Conservation (phyloP, 2,797 vertebrate species). For the Champsocephalus esox region DNA sequence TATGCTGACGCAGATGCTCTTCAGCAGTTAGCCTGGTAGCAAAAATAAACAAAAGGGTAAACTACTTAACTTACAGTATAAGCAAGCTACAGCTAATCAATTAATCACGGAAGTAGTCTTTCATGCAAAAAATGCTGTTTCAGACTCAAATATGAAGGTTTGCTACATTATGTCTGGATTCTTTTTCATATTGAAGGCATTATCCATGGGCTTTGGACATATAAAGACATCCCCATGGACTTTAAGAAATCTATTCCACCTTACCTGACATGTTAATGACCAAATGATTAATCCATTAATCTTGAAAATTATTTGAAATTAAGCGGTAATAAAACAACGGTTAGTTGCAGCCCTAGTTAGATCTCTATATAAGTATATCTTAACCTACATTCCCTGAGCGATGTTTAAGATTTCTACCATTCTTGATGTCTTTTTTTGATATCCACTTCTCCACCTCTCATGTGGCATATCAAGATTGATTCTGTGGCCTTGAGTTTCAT, state of each 20-base stretch:
- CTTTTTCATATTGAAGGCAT: not conserved
- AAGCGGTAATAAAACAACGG: too few species aligned
- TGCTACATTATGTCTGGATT: not conserved
- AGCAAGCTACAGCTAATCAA: not conserved
- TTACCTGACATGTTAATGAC: too few species aligned
- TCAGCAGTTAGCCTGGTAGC: conserved; percentile 22
- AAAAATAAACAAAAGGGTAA: conserved; percentile 1
- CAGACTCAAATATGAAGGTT: not conserved
- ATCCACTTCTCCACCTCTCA: conserved; percentile 13
- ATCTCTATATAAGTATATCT: conserved; percentile 26
- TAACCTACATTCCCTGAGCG: conserved; percentile 12
- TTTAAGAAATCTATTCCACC: too few species aligned
- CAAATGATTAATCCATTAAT: not conserved
- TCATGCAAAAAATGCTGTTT: not conserved
- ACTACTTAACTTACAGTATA: conserved; percentile 3
- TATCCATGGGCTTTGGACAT: not conserved
- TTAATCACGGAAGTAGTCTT: not conserved
- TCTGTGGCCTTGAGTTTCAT: conserved; percentile 57
- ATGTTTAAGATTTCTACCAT: conserved; percentile 20
- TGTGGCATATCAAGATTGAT: conserved; percentile 38
- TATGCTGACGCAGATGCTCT: conserved; percentile 50
- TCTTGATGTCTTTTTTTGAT: conserved; percentile 6
- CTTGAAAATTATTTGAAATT: not conserved
- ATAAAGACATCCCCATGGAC: too few species aligned
- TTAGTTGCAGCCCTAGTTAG: not conserved